phyloP scores from a whole-genome alignment of 2,888 invertebrate genomes.

The Thera britannica region DNA sequence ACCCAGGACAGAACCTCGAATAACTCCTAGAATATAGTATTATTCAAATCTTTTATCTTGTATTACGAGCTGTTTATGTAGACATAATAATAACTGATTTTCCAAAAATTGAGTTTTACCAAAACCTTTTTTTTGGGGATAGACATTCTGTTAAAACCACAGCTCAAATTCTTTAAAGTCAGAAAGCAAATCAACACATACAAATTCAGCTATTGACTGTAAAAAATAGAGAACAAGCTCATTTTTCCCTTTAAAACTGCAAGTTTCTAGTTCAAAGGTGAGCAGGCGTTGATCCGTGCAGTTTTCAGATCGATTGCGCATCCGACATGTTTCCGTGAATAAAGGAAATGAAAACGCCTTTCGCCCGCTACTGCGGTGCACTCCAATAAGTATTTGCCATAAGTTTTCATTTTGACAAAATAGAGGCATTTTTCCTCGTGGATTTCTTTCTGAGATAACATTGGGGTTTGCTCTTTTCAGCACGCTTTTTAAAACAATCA shows the following conservation, averaged over 20 bases:
- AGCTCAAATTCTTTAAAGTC: background rate
- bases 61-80: too few species aligned
- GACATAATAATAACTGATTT: too few species aligned
- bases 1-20: too few species aligned
- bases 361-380: constrained; percentile 5
- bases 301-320: constrained; percentile 23
- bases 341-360: constrained; percentile 25
- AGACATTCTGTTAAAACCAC: background rate
- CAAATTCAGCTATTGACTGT: background rate
- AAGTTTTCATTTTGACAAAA: background rate
- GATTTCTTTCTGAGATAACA: background rate
- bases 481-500: too few species aligned
- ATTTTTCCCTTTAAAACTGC: constrained; percentile 8
- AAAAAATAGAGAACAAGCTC: background rate
- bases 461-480: too few species aligned
- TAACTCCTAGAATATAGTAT: too few species aligned
- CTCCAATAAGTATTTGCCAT: constrained; percentile 1
- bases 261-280: constrained; percentile 16
- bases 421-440: too few species aligned
- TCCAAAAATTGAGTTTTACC: too few species aligned
- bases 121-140: too few species aligned
- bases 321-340: constrained; percentile 23
- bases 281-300: constrained; percentile 26
- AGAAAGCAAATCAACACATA: background rate
- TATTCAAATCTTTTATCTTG: too few species aligned